phyloP scores from a whole-genome alignment of 2,797 vertebrate species.

The Xerus rutilus region DNA sequence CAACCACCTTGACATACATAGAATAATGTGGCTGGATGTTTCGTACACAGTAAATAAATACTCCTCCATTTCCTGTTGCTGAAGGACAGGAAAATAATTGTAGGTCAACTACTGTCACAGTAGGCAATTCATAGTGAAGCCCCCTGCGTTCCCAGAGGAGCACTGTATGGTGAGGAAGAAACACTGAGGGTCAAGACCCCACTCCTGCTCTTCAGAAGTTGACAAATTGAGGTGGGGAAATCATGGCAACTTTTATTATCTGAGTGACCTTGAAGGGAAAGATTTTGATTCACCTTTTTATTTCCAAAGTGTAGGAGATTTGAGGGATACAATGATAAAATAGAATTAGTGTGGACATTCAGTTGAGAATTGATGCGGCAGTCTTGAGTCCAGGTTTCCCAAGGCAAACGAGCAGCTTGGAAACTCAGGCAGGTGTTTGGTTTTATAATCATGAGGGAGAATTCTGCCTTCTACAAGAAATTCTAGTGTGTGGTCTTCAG shows the following conservation, averaged over 20 bases:
- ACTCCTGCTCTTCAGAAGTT: not conserved
- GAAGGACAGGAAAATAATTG: not conserved
- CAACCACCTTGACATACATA: not conserved
- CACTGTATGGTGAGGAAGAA: not conserved
- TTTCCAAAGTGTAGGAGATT: not conserved
- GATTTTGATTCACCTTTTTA: not conserved
- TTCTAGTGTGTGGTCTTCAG: not conserved
- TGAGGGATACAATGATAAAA: not conserved
- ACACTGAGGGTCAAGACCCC: not conserved
- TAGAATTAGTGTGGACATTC: not conserved
- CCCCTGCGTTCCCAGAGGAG: not conserved
- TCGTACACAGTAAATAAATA: not conserved
- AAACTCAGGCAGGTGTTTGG: not conserved
- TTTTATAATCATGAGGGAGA: not conserved
- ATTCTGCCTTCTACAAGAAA: not conserved
- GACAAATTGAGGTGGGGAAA: not conserved
- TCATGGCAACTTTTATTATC: not conserved
- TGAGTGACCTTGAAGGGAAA: not conserved
- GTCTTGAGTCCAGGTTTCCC: not conserved
- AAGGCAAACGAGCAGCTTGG: not conserved
- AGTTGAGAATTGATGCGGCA: not conserved
- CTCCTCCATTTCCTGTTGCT: not conserved
- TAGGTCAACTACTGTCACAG: not conserved
- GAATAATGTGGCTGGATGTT: not conserved
- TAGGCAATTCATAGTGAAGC: not conserved